Conservation (phyloP, 2,797 vertebrate genomes). For the Macropus fuliginosus region DNA sequence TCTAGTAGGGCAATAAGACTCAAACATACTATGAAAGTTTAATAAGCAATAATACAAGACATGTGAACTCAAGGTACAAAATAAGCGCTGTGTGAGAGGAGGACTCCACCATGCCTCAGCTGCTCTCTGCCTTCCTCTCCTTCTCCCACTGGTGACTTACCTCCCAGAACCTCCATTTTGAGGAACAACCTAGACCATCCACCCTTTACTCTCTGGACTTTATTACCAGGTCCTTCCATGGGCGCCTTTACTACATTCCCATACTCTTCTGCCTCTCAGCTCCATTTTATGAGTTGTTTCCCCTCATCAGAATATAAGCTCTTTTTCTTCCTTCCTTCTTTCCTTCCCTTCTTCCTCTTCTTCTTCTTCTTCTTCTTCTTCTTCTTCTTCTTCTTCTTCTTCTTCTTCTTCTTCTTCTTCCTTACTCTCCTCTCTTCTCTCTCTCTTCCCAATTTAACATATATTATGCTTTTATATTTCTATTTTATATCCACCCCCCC, state of each 20-base stretch:
- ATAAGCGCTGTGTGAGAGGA: background rate
- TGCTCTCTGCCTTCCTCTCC: background rate
- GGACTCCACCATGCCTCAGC: background rate
- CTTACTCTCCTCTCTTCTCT: background rate
- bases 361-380: conserved; percentile 17
- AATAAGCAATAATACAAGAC: background rate
- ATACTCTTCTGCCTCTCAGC: background rate
- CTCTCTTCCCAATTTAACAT: background rate
- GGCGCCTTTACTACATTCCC: background rate
- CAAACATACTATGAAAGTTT: background rate
- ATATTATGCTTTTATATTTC: background rate
- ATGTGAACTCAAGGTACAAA: no score
- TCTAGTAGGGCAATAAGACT: background rate
- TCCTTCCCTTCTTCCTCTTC: background rate
- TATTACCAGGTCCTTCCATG: background rate
- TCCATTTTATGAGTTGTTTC: background rate
- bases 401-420: background rate
- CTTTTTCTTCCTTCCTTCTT: background rate
- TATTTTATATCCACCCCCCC: background rate
- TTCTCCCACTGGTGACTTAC: background rate
- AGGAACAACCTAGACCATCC: background rate
- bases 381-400: no score
- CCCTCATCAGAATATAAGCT: background rate
- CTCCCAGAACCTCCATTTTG: background rate
- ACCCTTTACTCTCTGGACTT: background rate